A percentile compares a stretch with the other conserved stretches of the same genome.
Evolutionary conservation across 2,113 vertebrate species (phyloP).

Genomic region (Petrocephalus microphthalmus): DNA sequence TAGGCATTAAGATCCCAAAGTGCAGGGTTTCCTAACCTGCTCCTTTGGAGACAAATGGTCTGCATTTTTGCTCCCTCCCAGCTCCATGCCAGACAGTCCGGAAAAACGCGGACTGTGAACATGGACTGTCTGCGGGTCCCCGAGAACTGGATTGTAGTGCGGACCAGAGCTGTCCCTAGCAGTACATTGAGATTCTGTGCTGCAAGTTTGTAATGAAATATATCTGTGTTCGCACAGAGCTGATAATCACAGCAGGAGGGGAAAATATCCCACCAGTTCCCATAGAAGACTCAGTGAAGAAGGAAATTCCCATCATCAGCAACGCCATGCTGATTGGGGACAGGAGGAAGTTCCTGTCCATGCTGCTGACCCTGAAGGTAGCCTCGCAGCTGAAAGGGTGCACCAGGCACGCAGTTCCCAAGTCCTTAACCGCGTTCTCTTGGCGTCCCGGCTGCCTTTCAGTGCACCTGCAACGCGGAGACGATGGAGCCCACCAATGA

Average conservation of each 20-base stretch:
- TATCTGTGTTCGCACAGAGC: slow-evolving; percentile 51
- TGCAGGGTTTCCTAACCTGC: neutral
- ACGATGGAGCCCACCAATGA: slow-evolving; percentile 70
- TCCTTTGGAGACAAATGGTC: neutral
- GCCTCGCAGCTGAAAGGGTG: neutral
- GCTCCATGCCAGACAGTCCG: neutral
- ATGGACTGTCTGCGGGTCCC: neutral
- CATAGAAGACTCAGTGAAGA: slow-evolving; percentile 77
- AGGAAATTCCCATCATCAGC: slow-evolving; percentile 71
- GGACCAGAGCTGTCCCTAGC: neutral
- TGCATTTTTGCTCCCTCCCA: neutral
- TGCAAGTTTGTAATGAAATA: neutral
- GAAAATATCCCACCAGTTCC: slow-evolving; percentile 75
- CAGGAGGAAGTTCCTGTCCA: slow-evolving; percentile 76
- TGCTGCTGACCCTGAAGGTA: slow-evolving; percentile 81
- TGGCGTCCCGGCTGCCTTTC: slow-evolving; percentile 5
- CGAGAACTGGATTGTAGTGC: neutral
- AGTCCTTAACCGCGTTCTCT: neutral
- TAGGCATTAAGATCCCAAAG: neutral
- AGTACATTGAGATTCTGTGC: neutral
- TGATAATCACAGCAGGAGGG: slow-evolving; percentile 79
- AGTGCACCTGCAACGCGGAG: slow-evolving; percentile 67
- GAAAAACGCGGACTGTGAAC: neutral
- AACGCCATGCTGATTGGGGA: slow-evolving; percentile 77
- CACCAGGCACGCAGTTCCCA: too few species aligned